Evolutionary conservation across 2,888 invertebrate species (phyloP).

Genomic region (Stramonita haemastoma): DNA sequence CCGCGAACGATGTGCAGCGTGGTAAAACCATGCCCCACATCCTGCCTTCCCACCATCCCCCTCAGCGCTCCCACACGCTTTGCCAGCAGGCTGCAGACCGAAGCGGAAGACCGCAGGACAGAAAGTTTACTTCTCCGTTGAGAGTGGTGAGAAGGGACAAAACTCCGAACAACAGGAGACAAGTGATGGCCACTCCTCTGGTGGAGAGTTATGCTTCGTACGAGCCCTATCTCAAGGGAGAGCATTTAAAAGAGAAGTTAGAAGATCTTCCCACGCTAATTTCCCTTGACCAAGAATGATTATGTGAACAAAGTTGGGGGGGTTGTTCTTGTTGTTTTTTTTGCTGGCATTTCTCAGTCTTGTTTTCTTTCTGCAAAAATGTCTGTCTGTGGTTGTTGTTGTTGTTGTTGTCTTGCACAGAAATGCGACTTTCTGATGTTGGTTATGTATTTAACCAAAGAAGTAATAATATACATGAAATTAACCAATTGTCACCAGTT

Average conservation of each 20-base stretch:
- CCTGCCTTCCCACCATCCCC: not conserved
- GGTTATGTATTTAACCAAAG: not conserved
- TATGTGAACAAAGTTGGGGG: not conserved
- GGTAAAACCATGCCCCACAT: not conserved
- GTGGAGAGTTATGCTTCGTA: not conserved
- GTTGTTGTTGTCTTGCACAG: not conserved
- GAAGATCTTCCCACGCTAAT: conserved; percentile 40
- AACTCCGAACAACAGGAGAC: conserved; percentile 12
- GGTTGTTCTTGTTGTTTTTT: not conserved
- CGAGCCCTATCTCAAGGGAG: conserved; percentile 40
- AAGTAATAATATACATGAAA: not conserved
- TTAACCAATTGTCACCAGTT: not conserved
- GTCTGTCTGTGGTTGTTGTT: not conserved
- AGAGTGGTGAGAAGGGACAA: conserved; percentile 26
- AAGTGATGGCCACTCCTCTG: not conserved
- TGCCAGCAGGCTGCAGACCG: not conserved
- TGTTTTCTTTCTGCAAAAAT: no score
- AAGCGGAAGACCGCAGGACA: not conserved
- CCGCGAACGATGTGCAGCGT: not conserved
- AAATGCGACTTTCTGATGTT: not conserved
- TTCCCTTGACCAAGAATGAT: conserved; percentile 37
- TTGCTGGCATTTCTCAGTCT: not conserved
- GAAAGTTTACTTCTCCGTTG: not conserved
- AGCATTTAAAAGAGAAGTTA: conserved; percentile 39
- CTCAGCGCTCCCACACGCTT: not conserved